phyloP scores from a whole-genome alignment of 2,113 vertebrate species.

The Origma solitaria region DNA sequence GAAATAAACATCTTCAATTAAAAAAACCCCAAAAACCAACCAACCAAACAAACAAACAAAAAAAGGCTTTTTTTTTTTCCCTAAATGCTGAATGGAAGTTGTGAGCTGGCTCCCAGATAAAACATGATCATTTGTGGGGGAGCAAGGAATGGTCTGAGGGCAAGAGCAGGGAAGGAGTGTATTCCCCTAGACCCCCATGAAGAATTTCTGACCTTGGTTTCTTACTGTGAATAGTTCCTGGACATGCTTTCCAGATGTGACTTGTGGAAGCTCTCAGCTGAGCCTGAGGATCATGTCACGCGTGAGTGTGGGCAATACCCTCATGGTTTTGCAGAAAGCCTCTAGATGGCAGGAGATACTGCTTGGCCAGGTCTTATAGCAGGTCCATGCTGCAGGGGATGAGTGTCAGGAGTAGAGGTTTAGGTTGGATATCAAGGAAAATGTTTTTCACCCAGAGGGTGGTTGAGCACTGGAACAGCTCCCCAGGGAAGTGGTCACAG shows the following conservation, averaged over 20 bases:
- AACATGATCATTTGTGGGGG: neutral
- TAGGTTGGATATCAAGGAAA: neutral
- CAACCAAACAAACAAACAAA: too few species aligned
- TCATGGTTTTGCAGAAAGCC: neutral
- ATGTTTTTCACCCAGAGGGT: neutral
- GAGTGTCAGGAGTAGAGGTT: neutral
- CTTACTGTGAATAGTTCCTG: neutral
- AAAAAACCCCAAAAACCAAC: neutral
- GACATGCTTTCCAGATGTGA: neutral
- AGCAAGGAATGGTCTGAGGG: neutral
- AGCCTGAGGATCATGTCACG: neutral
- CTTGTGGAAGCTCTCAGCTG: neutral
- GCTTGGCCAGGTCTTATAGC: neutral
- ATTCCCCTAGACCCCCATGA: neutral
- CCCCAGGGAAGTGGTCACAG: too few species aligned
- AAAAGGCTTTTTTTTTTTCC: neutral
- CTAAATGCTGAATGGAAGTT: neutral
- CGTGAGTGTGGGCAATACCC: accelerated
- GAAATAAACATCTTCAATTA: neutral
- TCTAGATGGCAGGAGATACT: slow-evolving; percentile 14
- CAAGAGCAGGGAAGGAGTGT: neutral
- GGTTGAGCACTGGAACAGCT: neutral
- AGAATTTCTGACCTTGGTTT: neutral
- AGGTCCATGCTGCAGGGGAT: too few species aligned
- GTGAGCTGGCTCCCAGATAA: neutral